Evolutionary conservation across 2,888 invertebrate genomes (phyloP).

Genomic region (Pantelozetes paolii): DNA sequence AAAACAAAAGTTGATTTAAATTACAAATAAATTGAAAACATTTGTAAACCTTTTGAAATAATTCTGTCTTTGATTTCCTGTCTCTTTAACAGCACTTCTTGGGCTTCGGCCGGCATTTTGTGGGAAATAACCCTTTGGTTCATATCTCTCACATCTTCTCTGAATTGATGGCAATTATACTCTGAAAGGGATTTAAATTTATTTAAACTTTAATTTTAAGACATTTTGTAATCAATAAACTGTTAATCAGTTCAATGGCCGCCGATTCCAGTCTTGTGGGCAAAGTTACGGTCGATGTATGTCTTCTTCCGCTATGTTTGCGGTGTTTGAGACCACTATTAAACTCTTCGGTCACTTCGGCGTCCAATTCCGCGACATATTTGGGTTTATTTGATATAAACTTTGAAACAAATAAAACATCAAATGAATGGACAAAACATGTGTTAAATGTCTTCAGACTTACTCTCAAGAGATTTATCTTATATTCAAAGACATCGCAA

Average conservation of each 20-base stretch:
- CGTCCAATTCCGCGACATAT: not conserved
- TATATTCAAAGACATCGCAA: too few relatives aligned
- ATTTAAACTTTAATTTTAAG: not conserved
- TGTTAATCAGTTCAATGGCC: conserved; percentile 42
- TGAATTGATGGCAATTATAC: conserved; percentile 35
- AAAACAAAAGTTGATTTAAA: not conserved
- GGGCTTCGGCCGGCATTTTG: conserved; percentile 37
- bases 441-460: not conserved
- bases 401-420: not conserved
- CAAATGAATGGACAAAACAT: not conserved
- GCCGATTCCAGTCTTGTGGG: conserved; percentile 43
- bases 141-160: conserved; percentile 34
- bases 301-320: conserved; percentile 21
- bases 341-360: conserved; percentile 1
- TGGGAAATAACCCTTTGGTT: not conserved
- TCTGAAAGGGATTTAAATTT: conserved; percentile 25
- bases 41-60: not conserved
- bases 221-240: not conserved
- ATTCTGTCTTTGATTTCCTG: conserved; percentile 28
- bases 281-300: conserved; percentile 29
- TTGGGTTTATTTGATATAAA: conserved; percentile 17
- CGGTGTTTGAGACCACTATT: conserved; percentile 22
- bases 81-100: conserved; percentile 13
- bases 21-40: not conserved
- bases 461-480: not conserved